phyloP scores from a whole-genome alignment of 2,797 vertebrate genomes.

The Liparis tanakae region DNA sequence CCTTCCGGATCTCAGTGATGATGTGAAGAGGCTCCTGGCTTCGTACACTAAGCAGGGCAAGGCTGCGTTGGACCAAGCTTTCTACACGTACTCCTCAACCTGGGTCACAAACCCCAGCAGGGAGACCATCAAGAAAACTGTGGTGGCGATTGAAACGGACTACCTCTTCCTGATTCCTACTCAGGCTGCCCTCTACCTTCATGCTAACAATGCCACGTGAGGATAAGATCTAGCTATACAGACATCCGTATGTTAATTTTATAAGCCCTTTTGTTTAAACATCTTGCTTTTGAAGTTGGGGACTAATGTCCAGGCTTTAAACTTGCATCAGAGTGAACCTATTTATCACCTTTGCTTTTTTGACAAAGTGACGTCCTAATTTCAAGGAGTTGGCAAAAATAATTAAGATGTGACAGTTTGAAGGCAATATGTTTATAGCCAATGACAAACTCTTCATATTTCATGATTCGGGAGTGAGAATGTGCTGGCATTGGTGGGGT shows the following conservation, averaged over 20 bases:
- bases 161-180: constrained; percentile 90
- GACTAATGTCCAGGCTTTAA: neutral
- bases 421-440: too few relatives aligned
- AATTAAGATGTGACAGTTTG: too few relatives aligned
- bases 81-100: constrained; percentile 75
- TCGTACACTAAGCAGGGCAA: constrained; percentile 81
- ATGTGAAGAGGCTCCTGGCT: constrained; percentile 80
- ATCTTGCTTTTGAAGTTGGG: too few relatives aligned
- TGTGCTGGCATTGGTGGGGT: too few relatives aligned
- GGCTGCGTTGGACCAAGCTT: constrained; percentile 72
- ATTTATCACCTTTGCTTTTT: too few relatives aligned
- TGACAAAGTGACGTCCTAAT: too few relatives aligned
- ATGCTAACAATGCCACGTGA: constrained; percentile 85
- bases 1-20: constrained; percentile 65
- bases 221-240: constrained; percentile 34
- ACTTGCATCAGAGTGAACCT: too few relatives aligned
- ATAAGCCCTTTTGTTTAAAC: neutral
- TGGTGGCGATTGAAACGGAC: constrained; percentile 87
- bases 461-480: too few relatives aligned
- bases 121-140: constrained; percentile 86
- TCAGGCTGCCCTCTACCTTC: constrained; percentile 84
- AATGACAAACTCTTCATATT: too few relatives aligned
- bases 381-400: too few relatives aligned
- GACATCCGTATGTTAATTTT: neutral
- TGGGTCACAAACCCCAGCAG: constrained; percentile 81